These are phyloP conservation scores for Stomorhina lunata DNA, from an alignment of 2,888 invertebrate genomes.

Conservation along the genomic window DNA sequence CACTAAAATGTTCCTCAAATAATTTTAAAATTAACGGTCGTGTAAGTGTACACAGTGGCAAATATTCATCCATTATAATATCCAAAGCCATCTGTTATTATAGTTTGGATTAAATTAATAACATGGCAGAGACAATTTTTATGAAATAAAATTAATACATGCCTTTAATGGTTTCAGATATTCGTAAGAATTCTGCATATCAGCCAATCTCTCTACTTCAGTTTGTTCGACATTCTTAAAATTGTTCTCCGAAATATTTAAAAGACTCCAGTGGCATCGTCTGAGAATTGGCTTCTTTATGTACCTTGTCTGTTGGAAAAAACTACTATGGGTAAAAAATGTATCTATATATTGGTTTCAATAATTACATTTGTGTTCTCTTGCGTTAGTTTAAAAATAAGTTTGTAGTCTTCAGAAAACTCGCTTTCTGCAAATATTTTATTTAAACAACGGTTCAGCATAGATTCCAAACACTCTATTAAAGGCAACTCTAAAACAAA, in stretches of 20 bases:
- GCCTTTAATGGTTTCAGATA: conserved; percentile 71
- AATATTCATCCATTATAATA: conserved; percentile 70
- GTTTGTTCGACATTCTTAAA: conserved; percentile 66
- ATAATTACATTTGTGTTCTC: neutral
- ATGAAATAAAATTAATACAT: conserved; percentile 52
- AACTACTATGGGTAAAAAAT: neutral
- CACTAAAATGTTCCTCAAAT: conserved; percentile 70
- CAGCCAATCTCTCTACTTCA: conserved; percentile 50
- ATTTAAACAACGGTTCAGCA: conserved; percentile 55
- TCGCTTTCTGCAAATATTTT: conserved; percentile 50
- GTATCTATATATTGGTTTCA: neutral
- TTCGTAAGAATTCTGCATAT: conserved; percentile 66
- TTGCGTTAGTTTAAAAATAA: conserved; percentile 10
- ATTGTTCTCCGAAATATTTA: conserved; percentile 68
- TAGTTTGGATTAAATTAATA: too few species aligned
- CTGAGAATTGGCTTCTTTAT: conserved; percentile 58
- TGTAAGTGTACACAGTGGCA: conserved; percentile 71
- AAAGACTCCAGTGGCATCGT: conserved; percentile 69
- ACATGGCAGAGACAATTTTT: neutral
- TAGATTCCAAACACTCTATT: conserved; percentile 59
- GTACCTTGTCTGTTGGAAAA: neutral
- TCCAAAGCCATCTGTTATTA: conserved; percentile 69
- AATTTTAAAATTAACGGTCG: conserved; percentile 71
- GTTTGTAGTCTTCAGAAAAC: conserved; percentile 38
- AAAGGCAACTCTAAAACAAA: conserved; percentile 45